A percentile compares a stretch with the other conserved stretches of the same genome.
These are phyloP conservation scores for Okamejei kenojei DNA, from an alignment of 2,797 vertebrate species.

Conservation along the genomic window DNA sequence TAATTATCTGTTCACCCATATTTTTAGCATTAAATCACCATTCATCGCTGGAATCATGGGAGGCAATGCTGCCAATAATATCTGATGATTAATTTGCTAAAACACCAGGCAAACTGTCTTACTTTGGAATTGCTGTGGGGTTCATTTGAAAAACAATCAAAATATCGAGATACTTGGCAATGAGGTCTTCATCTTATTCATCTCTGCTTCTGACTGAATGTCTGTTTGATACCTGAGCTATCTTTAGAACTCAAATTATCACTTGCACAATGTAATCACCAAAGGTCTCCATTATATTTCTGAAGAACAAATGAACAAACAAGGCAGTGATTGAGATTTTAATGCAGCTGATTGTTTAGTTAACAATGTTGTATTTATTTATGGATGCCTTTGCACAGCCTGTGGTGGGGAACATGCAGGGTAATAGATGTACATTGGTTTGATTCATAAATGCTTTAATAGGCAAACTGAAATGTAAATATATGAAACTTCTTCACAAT, in stretches of 20 bases:
- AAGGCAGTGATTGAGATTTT: background rate
- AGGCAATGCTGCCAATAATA: background rate
- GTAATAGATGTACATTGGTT: background rate
- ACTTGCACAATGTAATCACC: background rate
- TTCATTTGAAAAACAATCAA: background rate
- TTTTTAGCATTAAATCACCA: too few relatives aligned
- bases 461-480: background rate
- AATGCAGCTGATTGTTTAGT: background rate
- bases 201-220: background rate
- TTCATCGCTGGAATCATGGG: background rate
- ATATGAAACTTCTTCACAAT: background rate
- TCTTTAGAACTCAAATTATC: background rate
- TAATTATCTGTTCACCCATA: background rate
- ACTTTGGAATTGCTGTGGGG: background rate
- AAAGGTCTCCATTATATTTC: background rate
- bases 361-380: background rate
- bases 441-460: background rate
- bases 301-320: background rate
- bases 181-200: background rate
- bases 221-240: background rate
- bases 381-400: background rate
- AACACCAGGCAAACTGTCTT: background rate
- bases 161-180: background rate
- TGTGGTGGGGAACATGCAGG: background rate
- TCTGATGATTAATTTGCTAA: background rate